A percentile compares a stretch with the other conserved stretches of the same genome.
These are phyloP conservation scores for Aphis craccivora DNA, from an alignment of 1,140 invertebrate species.

Conservation along the genomic window DNA sequence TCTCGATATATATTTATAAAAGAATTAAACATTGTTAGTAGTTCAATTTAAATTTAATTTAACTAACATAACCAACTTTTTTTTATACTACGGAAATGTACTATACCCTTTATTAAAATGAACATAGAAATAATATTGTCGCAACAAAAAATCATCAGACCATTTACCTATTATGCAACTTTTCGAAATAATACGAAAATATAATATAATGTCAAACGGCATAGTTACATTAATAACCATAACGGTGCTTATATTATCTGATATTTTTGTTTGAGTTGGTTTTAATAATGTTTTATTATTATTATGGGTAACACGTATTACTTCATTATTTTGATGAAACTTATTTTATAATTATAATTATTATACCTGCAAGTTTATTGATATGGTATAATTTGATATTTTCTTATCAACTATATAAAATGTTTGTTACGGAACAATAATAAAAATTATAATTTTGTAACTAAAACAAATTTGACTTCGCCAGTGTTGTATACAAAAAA, in stretches of 20 bases:
- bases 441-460: not conserved
- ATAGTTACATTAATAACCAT: not conserved
- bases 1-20: not conserved
- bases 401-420: not conserved
- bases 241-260: not conserved
- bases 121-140: not conserved
- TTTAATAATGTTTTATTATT: not conserved
- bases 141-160: not conserved
- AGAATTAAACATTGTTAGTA: not conserved
- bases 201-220: not conserved
- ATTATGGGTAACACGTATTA: not conserved
- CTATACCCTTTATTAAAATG: not conserved
- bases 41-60: not conserved
- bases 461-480: not conserved
- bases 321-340: not conserved
- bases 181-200: not conserved
- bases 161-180: not conserved
- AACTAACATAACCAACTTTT: constrained; percentile 10
- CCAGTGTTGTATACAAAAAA: not conserved
- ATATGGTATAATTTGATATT: not conserved
- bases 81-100: constrained; percentile 7
- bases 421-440: not conserved
- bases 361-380: not conserved
- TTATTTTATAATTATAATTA: not conserved
- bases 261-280: not conserved